These are phyloP conservation scores for Cygnus olor DNA, from an alignment of 2,797 vertebrate genomes.

Conservation along the genomic window DNA sequence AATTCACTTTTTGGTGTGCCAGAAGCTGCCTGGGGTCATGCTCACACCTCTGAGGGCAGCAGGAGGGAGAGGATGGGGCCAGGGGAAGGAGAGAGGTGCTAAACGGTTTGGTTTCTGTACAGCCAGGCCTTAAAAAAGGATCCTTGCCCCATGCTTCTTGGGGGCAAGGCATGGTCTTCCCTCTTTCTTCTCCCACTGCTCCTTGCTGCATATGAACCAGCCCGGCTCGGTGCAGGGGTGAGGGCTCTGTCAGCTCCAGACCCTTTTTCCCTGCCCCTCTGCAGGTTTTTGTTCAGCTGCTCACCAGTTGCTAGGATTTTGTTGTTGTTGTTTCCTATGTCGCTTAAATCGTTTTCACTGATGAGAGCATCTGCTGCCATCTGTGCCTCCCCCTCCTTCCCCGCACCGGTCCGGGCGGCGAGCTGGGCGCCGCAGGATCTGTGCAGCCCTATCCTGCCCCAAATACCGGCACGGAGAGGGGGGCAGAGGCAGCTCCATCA, in stretches of 20 bases:
- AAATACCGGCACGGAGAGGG: not conserved
- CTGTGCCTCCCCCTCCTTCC: conserved; percentile 47
- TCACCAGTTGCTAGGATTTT: conserved; percentile 42
- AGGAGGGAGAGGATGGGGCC: not conserved
- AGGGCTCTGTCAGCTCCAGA: not conserved
- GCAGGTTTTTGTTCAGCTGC: conserved; percentile 43
- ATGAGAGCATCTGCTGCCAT: conserved; percentile 71
- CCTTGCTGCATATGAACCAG: not conserved
- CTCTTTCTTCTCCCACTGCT: not conserved
- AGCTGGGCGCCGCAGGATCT: not conserved
- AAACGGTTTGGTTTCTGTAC: not conserved
- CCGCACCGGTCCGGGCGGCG: not conserved
- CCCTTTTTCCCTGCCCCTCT: not conserved
- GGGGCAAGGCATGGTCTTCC: not conserved
- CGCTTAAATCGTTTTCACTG: conserved; percentile 58
- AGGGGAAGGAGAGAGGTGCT: not conserved
- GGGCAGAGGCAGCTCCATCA: not conserved
- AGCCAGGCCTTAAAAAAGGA: not conserved
- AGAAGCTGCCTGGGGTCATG: accelerated
- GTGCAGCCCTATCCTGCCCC: accelerated
- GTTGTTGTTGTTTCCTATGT: conserved; percentile 12
- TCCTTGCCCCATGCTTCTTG: not conserved
- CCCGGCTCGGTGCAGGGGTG: not conserved
- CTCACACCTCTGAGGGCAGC: not conserved
- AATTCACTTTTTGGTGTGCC: not conserved